Base-by-base conservation (phyloP, 53 echinoderm and acorn worm genomes). In the Henricia sp. region DNA sequence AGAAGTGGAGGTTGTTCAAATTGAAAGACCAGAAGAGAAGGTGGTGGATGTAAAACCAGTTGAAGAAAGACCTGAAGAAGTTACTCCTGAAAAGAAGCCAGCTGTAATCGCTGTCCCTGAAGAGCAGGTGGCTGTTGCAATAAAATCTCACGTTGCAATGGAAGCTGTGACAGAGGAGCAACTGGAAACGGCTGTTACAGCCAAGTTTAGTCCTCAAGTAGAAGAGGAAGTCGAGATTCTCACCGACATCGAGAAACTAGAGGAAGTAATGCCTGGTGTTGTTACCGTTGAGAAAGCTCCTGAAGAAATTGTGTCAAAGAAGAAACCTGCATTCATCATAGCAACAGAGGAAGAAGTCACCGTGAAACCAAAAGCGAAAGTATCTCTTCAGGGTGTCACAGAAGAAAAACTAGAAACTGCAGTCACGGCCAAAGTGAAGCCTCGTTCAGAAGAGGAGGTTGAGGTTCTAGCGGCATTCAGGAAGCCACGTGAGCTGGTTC, bases 151-250 rank as follows among this genome's bases (percentile, higher is more conserved):
- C 27, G 43, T 64, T 19, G 62, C 80, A 30, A 63, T 80, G 80
- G 63, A 80, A 80, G 80, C 80, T 6, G 80, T 80, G 10, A 32
- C 64, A 9, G 80, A 80, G 64, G 80, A 80, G 21, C 63, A 80
- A 26, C 54, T 83, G 6, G 83, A 83, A 37, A 54, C 54, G 37
- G 83, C 68, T 29, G 32, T 52, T 4, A 17, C 28, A 19, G 69
- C 57, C 14, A 69, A 37, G 53, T 36, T 83, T 26, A 53, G 36
- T 34, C 68, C 84, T 53, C 88, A 60, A 2, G 60, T 41, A 10
- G 87, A 83, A 37, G 84, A 84, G 21, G 91, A 88, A 68, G 66
- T 52, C 16, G 91, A 62, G 24, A 20, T 46, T 64, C 80, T 63
- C 29, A 64, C 44, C 29, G 86, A 58, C 32, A 71, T 84, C 20